phyloP scores from a whole-genome alignment of 2,888 invertebrate genomes.

The Stenichneumon culpator region DNA sequence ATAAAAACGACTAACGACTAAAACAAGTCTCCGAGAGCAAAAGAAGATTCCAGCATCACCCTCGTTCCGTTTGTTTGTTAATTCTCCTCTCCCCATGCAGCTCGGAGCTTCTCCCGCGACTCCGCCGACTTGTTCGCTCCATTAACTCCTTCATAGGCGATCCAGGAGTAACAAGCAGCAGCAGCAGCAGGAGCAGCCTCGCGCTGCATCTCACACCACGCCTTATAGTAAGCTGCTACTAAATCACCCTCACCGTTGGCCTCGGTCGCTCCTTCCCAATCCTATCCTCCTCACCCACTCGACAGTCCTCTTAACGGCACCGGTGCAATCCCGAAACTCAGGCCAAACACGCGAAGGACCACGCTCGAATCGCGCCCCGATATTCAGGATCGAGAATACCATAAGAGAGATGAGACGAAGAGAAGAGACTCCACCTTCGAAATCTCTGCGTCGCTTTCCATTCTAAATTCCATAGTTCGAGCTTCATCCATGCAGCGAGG shows the following conservation, averaged over 20 bases:
- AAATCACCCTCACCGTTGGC: slow-evolving; percentile 75
- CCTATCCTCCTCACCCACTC: slow-evolving; percentile 66
- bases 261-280: slow-evolving; percentile 43
- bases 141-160: slow-evolving; percentile 84
- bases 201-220: slow-evolving; percentile 76
- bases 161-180: slow-evolving; percentile 68
- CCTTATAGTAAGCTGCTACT: slow-evolving; percentile 75
- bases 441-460: slow-evolving; percentile 54
- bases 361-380: slow-evolving; percentile 54
- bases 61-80: slow-evolving; percentile 63
- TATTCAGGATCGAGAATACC: not conserved
- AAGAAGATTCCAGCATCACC: slow-evolving; percentile 7
- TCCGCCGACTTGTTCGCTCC: slow-evolving; percentile 76
- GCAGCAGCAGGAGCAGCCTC: slow-evolving; percentile 68
- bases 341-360: slow-evolving; percentile 81
- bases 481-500: slow-evolving; percentile 59
- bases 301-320: slow-evolving; percentile 63
- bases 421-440: slow-evolving; percentile 18
- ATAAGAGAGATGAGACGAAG: slow-evolving; percentile 34
- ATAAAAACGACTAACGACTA: not conserved
- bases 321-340: slow-evolving; percentile 81
- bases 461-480: slow-evolving; percentile 65
- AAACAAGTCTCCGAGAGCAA: not conserved
- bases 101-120: slow-evolving; percentile 55
- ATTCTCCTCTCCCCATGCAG: slow-evolving; percentile 61